Base-by-base conservation (phyloP, 2,797 vertebrate genomes). In the Trichosurus vulpecula region DNA sequence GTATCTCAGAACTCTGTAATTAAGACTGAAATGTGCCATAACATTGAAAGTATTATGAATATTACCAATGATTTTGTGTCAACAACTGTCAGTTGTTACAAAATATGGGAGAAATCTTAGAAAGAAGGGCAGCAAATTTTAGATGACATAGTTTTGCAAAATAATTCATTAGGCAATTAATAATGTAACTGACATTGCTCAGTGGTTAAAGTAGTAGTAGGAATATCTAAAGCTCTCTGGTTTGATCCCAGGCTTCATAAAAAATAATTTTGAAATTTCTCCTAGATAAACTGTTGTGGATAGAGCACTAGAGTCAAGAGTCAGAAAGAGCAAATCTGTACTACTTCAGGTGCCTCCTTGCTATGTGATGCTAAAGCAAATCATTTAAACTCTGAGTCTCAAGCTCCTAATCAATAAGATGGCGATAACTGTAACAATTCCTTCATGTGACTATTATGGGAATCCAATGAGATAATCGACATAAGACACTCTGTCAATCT, bases 11-110 rank as follows among this genome's bases (percentile, higher is more conserved):
- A 90, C 9, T 93, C 90, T 93, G 89, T 92, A 30, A 89, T 55
- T 94, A 87, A 93, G 87, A 35, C 6, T 92, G 25, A 96, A 97
- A 53, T 61, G 8, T 52, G n/a, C 29, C 54, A 94, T 30, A 81
- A 95, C 52, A 29, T 58, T 91, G 66, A 87, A 41, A 57, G 14
- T 3, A 58, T 29, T 11, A 95, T 93, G 57, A 91, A 90, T 61
- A 27, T 92, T 58, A 55, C 2, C 91, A 52, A 57, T 4, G 52
- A 11, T 54, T 55, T 90, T 19, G 89, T 53, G 11, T 31, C 30
- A 93, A 58, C 52, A 90, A 58, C 25, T 53, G 31, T 4, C 56
- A 61, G 4, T 8, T 29, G 3, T 3, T 87, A 58, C 27, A 19
- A 19, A 94, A 94, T 0, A 30, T 51, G 41, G 74, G 74, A 87